These are phyloP conservation scores for Leptoclinus maculatus DNA, from an alignment of 2,797 vertebrate genomes.

Conservation along the genomic window DNA sequence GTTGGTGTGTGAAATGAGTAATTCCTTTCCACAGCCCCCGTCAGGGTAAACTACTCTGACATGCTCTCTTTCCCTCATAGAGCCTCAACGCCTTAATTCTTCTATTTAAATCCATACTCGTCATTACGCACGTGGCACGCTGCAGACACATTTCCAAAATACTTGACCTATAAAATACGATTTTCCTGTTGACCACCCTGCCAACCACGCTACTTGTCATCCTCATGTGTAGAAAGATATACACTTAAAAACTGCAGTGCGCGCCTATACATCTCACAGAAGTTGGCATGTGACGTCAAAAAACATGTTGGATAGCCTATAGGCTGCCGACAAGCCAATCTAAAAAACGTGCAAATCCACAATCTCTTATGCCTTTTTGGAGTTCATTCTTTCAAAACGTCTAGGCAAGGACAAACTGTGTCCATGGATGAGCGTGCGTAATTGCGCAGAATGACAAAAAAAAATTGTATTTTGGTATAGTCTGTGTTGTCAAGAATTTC, in stretches of 20 bases:
- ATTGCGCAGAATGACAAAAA: conserved; percentile 30
- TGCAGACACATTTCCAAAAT: conserved; percentile 49
- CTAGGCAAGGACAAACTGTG: background rate
- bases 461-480: background rate
- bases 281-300: conserved; percentile 58
- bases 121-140: conserved; percentile 67
- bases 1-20: conserved; percentile 37
- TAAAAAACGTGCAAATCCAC: background rate
- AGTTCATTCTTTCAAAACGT: background rate
- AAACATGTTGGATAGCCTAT: background rate
- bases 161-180: conserved; percentile 46
- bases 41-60: conserved; percentile 12
- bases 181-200: conserved; percentile 1
- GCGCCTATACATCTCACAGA: conserved; percentile 17
- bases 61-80: background rate
- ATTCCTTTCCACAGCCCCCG: conserved; percentile 13
- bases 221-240: background rate
- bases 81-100: conserved; percentile 26
- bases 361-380: background rate
- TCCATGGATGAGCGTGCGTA: conserved; percentile 38
- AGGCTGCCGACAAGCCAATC: background rate
- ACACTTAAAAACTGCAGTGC: conserved; percentile 15
- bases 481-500: background rate
- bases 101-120: conserved; percentile 13
- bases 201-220: background rate